phyloP scores from a whole-genome alignment of 2,113 vertebrate genomes.

The Labeo rohita region DNA sequence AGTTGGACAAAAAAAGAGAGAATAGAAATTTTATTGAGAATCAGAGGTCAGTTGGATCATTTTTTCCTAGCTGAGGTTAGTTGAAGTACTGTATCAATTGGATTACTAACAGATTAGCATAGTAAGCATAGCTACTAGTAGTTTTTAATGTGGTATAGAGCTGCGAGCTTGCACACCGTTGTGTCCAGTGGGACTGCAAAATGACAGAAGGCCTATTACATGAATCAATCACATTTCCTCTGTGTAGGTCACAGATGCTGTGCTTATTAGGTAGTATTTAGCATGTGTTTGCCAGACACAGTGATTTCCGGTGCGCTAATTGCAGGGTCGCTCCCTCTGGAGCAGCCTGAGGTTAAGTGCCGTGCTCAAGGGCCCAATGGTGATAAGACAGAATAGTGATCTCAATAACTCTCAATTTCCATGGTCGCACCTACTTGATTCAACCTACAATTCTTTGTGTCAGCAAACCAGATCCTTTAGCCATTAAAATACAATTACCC shows the following conservation, averaged over 20 bases:
- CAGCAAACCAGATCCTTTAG: background rate
- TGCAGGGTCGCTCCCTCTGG: background rate
- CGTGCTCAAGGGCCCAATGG: background rate
- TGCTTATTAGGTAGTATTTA: conserved; percentile 15
- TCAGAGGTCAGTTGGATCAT: background rate
- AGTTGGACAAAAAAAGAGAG: no score
- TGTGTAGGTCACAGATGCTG: background rate
- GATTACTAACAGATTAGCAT: background rate
- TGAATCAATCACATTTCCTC: background rate
- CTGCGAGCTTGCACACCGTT: background rate
- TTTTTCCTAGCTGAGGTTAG: background rate
- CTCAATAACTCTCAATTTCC: conserved; percentile 10
- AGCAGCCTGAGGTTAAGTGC: conserved; percentile 17
- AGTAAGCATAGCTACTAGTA: background rate
- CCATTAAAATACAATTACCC: background rate
- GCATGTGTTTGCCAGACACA: conserved; percentile 2
- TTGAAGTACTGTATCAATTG: background rate
- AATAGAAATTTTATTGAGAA: background rate
- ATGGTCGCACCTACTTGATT: background rate
- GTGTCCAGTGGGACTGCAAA: background rate
- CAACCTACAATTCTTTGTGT: background rate
- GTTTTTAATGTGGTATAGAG: background rate
- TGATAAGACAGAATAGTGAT: background rate
- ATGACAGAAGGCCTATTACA: conserved; percentile 15
- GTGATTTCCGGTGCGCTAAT: conserved; percentile 24